phyloP scores from a whole-genome alignment of 2,888 invertebrate species.

The Heliconius hortense region DNA sequence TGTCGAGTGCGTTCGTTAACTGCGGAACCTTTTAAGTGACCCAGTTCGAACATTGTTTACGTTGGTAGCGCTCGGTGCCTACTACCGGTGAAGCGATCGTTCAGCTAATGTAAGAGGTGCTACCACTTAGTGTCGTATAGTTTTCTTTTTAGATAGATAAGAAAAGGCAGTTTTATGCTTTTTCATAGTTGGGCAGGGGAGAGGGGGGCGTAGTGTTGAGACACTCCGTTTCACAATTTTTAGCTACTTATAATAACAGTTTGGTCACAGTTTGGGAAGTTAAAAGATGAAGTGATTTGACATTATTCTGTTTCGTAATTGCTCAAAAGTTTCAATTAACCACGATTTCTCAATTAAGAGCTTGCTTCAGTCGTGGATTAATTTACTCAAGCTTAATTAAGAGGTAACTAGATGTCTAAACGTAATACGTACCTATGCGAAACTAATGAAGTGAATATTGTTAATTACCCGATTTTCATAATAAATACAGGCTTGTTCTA shows the following conservation, averaged over 20 bases:
- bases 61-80: not conserved
- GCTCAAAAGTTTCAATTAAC: not conserved
- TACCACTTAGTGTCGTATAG: not conserved
- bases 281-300: not conserved
- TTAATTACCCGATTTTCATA: not conserved
- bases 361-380: not conserved
- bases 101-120: conserved; percentile 4
- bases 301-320: not conserved
- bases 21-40: conserved; percentile 25
- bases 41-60: conserved; percentile 24
- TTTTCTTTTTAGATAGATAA: not conserved
- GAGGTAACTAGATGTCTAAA: not conserved
- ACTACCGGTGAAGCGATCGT: conserved; percentile 1
- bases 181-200: not conserved
- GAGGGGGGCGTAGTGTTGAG: too few species aligned
- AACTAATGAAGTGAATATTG: not conserved
- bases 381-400: conserved; percentile 1
- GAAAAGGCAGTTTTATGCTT: not conserved
- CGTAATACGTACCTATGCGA: not conserved
- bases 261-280: too few species aligned
- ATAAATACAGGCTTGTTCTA: not conserved
- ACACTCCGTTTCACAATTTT: too few species aligned
- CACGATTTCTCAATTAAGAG: not conserved
- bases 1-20: conserved; percentile 24
- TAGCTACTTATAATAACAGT: too few species aligned